Evolutionary conservation across 2,888 invertebrate genomes (phyloP), one percentile per base, ranked within the genome.

Genomic region (Agrochola lychnidis): DNA sequence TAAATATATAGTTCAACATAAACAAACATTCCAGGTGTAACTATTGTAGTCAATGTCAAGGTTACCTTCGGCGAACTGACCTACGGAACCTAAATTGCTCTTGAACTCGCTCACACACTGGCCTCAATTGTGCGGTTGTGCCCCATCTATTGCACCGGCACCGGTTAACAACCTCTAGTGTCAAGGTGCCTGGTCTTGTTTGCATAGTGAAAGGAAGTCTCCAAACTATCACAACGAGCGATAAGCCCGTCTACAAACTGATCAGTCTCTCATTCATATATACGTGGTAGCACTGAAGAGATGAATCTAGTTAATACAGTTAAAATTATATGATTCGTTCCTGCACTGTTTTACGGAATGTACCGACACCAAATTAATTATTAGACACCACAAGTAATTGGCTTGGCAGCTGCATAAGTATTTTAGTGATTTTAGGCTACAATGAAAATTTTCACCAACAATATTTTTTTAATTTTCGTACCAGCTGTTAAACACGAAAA

Each of bases 31-130:
- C 79, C 90, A 92, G 91, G 91, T 94, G 89, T 89, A 89, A 91
- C 89, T 94, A 93, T 93, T 94, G 92, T 95, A 82, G 91, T 93
- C 95, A 96, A 95, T 93, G 96, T 96, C 96, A 96, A 96, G 96
- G 96, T 96, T 96, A 96, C 96, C 96, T 96, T 96, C 95, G 95
- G 93, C 94, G 96, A 95, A 96, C 96, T 96, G 96, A 96, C 96
- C 96, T 96, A 96, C 94, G 96, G 96, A 95, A 96, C 96, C 94
- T 95, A 96, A 96, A 96, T 96, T 96, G 96, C 94, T 96, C 96
- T 96, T 96, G 96, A 96, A 96, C 96, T 95, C 95, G 95, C 94
- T 95, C 96, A 94, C 95, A 96, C 95, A 95, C 94, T 96, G 96
- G 96, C 96, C 96, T 96, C 96, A 96, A 96, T 96, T 96, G 96